Evolutionary conservation across 2,113 vertebrate genomes (phyloP).

Genomic region (Bufo bufo): DNA sequence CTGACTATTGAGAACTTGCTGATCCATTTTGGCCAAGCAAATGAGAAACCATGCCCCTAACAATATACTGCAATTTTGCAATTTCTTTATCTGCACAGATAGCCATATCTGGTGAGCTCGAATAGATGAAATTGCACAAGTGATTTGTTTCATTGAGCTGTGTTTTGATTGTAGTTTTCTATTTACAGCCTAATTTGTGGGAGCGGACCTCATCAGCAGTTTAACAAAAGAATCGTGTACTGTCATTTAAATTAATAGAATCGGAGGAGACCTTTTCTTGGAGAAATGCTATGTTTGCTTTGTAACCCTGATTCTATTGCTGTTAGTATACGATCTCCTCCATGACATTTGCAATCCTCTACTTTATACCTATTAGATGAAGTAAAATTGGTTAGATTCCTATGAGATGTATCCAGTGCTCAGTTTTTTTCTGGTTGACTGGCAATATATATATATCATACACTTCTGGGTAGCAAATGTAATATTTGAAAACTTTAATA

Average conservation of each 20-base stretch:
- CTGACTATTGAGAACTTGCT: background rate
- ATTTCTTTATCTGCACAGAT: conserved; percentile 16
- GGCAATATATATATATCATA: conserved; percentile 66
- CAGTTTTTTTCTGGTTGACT: conserved; percentile 64
- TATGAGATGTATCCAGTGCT: conserved; percentile 63
- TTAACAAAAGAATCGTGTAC: conserved; percentile 25
- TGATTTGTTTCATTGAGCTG: background rate
- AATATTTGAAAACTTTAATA: conserved; percentile 69
- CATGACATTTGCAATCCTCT: conserved; percentile 69
- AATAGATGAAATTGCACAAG: background rate
- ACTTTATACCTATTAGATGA: conserved; percentile 64
- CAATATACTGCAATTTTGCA: background rate
- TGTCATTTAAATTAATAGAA: conserved; percentile 61
- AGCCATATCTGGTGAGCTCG: background rate
- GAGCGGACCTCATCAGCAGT: background rate
- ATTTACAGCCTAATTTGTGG: rapidly evolving
- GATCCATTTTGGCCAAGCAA: background rate
- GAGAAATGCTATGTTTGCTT: conserved; percentile 57
- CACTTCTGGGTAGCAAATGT: conserved; percentile 61
- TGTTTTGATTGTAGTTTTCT: background rate
- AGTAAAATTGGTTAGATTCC: conserved; percentile 69
- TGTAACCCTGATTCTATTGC: conserved; percentile 48
- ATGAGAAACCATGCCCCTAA: background rate
- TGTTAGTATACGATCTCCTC: conserved; percentile 49
- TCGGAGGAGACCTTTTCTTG: conserved; percentile 58